A percentile compares a stretch with the other conserved stretches of the same genome.
Conservation (phyloP, 2,113 vertebrate genomes). For the Copsychus sechellarum region DNA sequence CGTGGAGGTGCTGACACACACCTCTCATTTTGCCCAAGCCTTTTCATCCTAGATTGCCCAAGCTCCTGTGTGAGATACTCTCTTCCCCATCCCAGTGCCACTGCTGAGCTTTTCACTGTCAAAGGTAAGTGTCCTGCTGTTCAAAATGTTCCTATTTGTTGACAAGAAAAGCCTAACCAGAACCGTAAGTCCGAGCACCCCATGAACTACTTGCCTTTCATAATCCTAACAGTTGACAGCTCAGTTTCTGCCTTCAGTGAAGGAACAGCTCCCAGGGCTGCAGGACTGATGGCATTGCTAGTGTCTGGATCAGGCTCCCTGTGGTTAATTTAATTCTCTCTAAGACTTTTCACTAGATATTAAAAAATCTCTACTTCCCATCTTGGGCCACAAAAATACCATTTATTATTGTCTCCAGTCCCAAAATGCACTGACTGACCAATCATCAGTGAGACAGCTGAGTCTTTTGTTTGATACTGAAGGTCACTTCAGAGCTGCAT, state of each 20-base stretch:
- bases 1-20: accelerated
- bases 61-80: neutral
- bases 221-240: neutral
- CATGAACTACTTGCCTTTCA: neutral
- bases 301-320: neutral
- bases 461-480: neutral
- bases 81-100: neutral
- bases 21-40: neutral
- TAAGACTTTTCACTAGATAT: neutral
- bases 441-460: neutral
- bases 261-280: neutral
- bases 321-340: neutral
- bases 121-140: neutral
- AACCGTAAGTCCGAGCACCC: accelerated
- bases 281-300: accelerated
- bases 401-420: neutral
- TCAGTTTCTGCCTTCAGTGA: neutral
- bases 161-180: neutral
- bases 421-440: neutral
- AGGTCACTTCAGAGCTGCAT: neutral
- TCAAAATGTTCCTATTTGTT: neutral
- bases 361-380: neutral
- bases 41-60: neutral
- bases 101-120: neutral
- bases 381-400: neutral